Conservation (phyloP, 2,888 invertebrate genomes). For the Pterostichus madidus region DNA sequence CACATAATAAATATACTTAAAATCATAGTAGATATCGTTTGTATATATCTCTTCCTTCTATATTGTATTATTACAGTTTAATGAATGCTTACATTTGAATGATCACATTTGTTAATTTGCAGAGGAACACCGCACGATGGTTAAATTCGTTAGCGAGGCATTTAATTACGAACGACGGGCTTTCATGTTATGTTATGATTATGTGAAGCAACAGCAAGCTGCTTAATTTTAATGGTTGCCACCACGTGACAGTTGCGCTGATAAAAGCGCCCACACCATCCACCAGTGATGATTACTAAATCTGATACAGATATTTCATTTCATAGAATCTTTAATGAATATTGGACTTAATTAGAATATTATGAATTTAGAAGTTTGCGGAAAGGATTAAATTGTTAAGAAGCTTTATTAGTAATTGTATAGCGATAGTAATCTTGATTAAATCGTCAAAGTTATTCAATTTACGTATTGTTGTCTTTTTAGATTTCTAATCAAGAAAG, state of each 20-base stretch:
- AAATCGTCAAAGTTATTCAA: slow-evolving; percentile 27
- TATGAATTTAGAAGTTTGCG: slow-evolving; percentile 11
- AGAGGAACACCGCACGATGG: not conserved
- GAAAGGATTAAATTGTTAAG: slow-evolving; percentile 27
- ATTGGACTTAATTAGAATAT: slow-evolving; percentile 7
- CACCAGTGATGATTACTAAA: slow-evolving; percentile 19
- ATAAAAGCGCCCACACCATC: not conserved
- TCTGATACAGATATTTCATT: slow-evolving; percentile 40
- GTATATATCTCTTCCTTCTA: no score
- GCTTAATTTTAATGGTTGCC: slow-evolving; percentile 35
- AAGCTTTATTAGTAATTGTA: slow-evolving; percentile 10
- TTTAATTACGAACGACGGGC: slow-evolving; percentile 53
- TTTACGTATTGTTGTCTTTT: slow-evolving; percentile 4
- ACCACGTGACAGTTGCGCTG: slow-evolving; percentile 31
- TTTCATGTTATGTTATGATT: slow-evolving; percentile 43
- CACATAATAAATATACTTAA: no score
- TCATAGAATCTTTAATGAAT: slow-evolving; percentile 31
- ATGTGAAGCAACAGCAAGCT: slow-evolving; percentile 42
- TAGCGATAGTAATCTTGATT: slow-evolving; percentile 18
- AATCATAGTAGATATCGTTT: no score
- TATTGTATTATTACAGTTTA: no score
- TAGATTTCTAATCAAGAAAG: no score
- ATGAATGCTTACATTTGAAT: not conserved
- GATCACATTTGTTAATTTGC: not conserved
- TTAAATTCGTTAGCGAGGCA: slow-evolving; percentile 49